phyloP scores from a whole-genome alignment of 2,888 invertebrate genomes.

The Eucriotettix oculatus region DNA sequence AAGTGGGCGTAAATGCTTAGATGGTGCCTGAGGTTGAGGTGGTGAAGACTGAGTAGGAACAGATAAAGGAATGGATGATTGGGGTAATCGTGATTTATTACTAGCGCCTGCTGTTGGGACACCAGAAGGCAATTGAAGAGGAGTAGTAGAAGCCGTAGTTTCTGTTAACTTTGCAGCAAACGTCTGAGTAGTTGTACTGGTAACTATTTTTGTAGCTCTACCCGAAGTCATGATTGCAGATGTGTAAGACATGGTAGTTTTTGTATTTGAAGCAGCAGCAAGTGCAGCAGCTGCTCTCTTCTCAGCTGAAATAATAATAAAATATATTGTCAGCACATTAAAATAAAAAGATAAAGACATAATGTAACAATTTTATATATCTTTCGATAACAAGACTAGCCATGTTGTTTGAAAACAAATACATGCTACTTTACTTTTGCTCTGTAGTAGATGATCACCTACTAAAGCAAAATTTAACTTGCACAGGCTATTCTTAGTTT shows the following conservation, averaged over 20 bases:
- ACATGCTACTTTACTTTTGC: no score
- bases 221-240: constrained; percentile 37
- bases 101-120: constrained; percentile 3
- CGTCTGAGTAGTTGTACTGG: constrained; percentile 44
- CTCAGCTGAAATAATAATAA: constrained; percentile 24
- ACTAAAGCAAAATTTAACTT: no score
- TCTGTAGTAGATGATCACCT: no score
- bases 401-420: no score
- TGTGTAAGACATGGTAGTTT: constrained; percentile 39
- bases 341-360: no score
- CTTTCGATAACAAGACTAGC: no score
- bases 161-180: constrained; percentile 59
- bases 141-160: constrained; percentile 21
- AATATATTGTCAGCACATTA: neutral
- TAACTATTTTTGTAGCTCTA: constrained; percentile 23
- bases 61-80: constrained; percentile 1
- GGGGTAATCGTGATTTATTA: constrained; percentile 1
- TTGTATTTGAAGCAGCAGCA: constrained; percentile 29
- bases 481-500: no score
- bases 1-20: constrained; percentile 26
- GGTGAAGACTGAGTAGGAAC: neutral
- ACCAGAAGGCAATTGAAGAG: neutral
- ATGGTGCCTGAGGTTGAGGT: constrained; percentile 16
- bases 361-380: no score
- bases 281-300: constrained; percentile 23